Evolutionary conservation across 2,888 invertebrate genomes (phyloP).

Genomic region (Thymelicus lineola): DNA sequence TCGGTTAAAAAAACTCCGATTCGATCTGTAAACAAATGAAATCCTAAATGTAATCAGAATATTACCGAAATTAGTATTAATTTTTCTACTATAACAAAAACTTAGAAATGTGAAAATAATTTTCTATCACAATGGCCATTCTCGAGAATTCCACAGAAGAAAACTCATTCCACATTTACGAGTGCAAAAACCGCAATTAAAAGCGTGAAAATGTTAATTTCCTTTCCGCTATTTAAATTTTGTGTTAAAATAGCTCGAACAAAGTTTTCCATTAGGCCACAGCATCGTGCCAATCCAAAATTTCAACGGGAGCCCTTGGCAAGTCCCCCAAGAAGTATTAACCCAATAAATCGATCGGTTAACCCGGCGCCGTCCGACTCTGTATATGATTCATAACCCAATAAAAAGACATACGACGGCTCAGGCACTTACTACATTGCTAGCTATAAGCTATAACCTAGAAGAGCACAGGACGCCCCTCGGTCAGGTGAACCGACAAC

Average conservation of each 20-base stretch:
- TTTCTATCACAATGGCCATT: not conserved
- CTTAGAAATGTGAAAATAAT: not conserved
- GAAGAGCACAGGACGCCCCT: too few species aligned
- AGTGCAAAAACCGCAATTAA: slow-evolving; percentile 5
- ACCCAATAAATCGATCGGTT: slow-evolving; percentile 36
- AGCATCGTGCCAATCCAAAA: slow-evolving; percentile 19
- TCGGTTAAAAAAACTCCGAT: too few species aligned
- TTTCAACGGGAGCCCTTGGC: slow-evolving; percentile 23
- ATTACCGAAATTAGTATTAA: too few species aligned
- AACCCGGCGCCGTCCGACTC: slow-evolving; percentile 26
- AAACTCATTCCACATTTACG: slow-evolving; percentile 1
- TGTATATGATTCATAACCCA: slow-evolving; percentile 30
- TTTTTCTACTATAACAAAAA: not conserved
- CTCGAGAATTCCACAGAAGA: not conserved
- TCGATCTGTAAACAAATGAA: too few species aligned
- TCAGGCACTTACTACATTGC: not conserved
- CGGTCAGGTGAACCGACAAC: too few species aligned
- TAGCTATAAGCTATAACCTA: not conserved
- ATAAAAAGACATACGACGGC: slow-evolving; percentile 25
- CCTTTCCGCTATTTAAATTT: not conserved
- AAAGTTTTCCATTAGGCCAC: slow-evolving; percentile 2
- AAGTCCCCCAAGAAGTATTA: slow-evolving; percentile 30
- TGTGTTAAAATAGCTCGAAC: slow-evolving; percentile 2
- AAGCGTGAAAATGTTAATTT: slow-evolving; percentile 10
- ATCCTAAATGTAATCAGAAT: too few species aligned